Percentiles rank a stretch among this genome's conserved stretches.
Evolutionary conservation across 2,888 invertebrate genomes (phyloP).

Genomic region (Lasioglossum leucozonium): DNA sequence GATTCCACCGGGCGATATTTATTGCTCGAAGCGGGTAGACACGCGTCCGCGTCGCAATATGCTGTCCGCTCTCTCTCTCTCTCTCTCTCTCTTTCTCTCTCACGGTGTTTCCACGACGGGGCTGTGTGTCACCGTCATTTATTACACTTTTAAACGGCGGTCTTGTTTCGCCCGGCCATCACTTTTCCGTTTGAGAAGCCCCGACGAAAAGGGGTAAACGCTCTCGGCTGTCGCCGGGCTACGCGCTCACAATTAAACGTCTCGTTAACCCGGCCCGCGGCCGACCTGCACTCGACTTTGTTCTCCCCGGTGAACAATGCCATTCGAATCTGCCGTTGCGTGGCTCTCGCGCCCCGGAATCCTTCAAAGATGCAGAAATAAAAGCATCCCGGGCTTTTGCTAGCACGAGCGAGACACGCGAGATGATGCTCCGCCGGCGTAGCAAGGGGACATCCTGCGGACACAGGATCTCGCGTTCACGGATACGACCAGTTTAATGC

Average conservation of each 20-base stretch:
- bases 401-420: slow-evolving; percentile 2
- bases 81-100: too few species aligned
- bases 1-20: slow-evolving; percentile 36
- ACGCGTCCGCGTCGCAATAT: slow-evolving; percentile 36
- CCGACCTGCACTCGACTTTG: slow-evolving; percentile 29
- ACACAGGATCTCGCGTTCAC: slow-evolving; percentile 27
- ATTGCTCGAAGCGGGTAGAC: slow-evolving; percentile 34
- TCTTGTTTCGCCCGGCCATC: slow-evolving; percentile 40
- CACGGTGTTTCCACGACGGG: neutral
- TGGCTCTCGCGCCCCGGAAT: slow-evolving; percentile 31
- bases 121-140: slow-evolving; percentile 45
- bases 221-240: slow-evolving; percentile 14
- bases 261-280: slow-evolving; percentile 47
- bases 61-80: slow-evolving; percentile 38
- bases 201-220: slow-evolving; percentile 47
- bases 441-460: slow-evolving; percentile 5
- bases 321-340: slow-evolving; percentile 48
- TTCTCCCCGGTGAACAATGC: slow-evolving; percentile 42
- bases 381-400: slow-evolving; percentile 28
- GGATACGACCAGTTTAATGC: slow-evolving; percentile 16
- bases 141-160: slow-evolving; percentile 58
- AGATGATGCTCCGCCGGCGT: neutral
- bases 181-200: slow-evolving; percentile 49
- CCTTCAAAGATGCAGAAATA: slow-evolving; percentile 32
- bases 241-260: slow-evolving; percentile 48